Percentiles rank a stretch among this genome's conserved stretches.
phyloP scores from a whole-genome alignment of 2,888 invertebrate genomes.

The Hydriomena furcata region DNA sequence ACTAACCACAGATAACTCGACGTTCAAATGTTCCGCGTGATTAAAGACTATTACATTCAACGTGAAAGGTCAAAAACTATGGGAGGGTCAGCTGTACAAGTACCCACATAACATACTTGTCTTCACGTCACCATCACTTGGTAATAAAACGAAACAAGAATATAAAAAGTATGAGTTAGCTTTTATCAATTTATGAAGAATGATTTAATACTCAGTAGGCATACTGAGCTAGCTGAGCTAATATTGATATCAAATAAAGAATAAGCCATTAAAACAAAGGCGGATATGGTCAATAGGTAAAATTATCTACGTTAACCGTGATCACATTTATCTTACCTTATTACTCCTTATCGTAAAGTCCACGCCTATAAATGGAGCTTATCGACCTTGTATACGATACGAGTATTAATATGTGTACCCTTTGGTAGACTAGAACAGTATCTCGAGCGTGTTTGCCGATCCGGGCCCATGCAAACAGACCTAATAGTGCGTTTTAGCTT shows the following conservation, averaged over 20 bases:
- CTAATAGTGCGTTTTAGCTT: constrained; percentile 59
- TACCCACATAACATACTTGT: constrained; percentile 1
- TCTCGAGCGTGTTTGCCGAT: constrained; percentile 42
- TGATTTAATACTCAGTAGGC: too few relatives aligned
- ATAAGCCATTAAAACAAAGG: too few relatives aligned
- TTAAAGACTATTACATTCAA: constrained; percentile 26
- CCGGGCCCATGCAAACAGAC: constrained; percentile 53
- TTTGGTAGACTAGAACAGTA: constrained; percentile 40
- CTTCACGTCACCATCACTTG: constrained; percentile 3
- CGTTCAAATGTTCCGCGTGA: constrained; percentile 24
- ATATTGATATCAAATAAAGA: too few relatives aligned
- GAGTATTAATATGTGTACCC: constrained; percentile 46
- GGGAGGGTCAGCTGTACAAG: constrained; percentile 21
- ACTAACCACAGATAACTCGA: constrained; percentile 2
- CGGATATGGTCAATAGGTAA: background rate
- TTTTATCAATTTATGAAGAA: background rate
- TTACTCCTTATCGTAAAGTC: constrained; percentile 24
- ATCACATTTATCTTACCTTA: constrained; percentile 11
- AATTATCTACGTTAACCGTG: background rate
- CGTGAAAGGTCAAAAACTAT: constrained; percentile 28
- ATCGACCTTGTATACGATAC: constrained; percentile 40
- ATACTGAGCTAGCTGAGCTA: too few relatives aligned
- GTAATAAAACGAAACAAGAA: constrained; percentile 11
- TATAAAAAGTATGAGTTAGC: background rate
- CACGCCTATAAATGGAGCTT: constrained; percentile 39